Evolutionary conservation across 2,888 invertebrate genomes (phyloP).

Genomic region (Acleris holmiana): DNA sequence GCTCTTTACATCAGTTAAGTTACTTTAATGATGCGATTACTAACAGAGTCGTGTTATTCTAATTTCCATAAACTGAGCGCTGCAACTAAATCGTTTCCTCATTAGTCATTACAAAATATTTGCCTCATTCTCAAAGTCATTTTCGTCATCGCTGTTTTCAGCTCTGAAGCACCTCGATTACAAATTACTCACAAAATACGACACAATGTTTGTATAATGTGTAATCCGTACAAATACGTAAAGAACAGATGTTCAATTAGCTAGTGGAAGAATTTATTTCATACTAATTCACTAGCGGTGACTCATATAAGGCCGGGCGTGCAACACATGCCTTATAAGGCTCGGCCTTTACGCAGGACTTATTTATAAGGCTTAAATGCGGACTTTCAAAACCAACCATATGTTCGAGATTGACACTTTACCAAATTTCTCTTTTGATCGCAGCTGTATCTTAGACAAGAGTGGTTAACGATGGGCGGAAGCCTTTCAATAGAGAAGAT

Average conservation of each 20-base stretch:
- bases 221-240: conserved; percentile 46
- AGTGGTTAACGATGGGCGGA: too few relatives aligned
- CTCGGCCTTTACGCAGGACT: conserved; percentile 75
- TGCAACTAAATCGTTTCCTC: too few relatives aligned
- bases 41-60: too few relatives aligned
- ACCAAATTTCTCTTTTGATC: conserved; percentile 68
- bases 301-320: conserved; percentile 73
- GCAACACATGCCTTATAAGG: conserved; percentile 76
- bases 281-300: conserved; percentile 72
- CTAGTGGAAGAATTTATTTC: conserved; percentile 66
- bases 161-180: neutral
- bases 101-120: conserved; percentile 2
- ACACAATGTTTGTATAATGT: conserved; percentile 39
- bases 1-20: too few relatives aligned
- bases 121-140: conserved; percentile 9
- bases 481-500: neutral
- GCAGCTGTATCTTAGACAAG: conserved; percentile 9
- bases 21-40: too few relatives aligned
- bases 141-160: conserved; percentile 3
- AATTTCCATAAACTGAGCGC: too few relatives aligned
- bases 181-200: conserved; percentile 44
- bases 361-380: conserved; percentile 78
- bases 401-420: conserved; percentile 77
- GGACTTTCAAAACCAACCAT: conserved; percentile 80
- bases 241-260: conserved; percentile 76